These are phyloP conservation scores for Thermophis baileyi DNA, from an alignment of 2,113 vertebrate species.

Conservation along the genomic window DNA sequence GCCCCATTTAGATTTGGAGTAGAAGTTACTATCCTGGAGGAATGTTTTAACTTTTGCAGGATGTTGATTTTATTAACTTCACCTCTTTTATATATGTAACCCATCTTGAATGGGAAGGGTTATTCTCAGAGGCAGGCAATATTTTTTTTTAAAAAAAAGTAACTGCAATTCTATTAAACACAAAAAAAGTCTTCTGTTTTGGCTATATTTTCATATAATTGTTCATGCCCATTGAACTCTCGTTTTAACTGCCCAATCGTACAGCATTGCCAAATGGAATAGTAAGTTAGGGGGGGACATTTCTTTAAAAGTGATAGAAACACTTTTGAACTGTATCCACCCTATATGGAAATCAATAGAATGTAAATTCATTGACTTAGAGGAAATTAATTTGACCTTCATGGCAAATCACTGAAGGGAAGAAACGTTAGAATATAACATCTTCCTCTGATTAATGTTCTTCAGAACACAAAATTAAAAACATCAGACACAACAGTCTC, in stretches of 20 bases:
- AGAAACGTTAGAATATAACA: accelerated
- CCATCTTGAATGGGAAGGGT: background rate
- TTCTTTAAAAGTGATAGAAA: background rate
- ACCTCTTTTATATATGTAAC: background rate
- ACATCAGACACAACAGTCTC: conserved; percentile 9
- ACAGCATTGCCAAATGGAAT: background rate
- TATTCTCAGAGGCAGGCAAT: background rate
- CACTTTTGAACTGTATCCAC: background rate
- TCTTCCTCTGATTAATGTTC: conserved; percentile 3
- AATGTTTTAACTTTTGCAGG: background rate
- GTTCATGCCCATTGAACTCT: background rate
- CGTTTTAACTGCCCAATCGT: background rate
- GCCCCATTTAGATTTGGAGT: background rate
- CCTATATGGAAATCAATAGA: background rate
- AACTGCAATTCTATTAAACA: background rate
- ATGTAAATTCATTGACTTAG: conserved; percentile 8
- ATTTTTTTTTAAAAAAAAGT: background rate
- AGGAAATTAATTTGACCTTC: conserved; percentile 8
- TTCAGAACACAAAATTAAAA: background rate
- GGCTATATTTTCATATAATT: background rate
- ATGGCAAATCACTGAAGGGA: background rate
- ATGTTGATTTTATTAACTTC: background rate
- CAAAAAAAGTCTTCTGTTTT: background rate
- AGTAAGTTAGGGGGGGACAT: background rate
- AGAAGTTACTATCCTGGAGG: background rate